A percentile compares a stretch with the other conserved stretches of the same genome.
phyloP scores from a whole-genome alignment of 1,140 invertebrate genomes.

The Drosophila guanche region DNA sequence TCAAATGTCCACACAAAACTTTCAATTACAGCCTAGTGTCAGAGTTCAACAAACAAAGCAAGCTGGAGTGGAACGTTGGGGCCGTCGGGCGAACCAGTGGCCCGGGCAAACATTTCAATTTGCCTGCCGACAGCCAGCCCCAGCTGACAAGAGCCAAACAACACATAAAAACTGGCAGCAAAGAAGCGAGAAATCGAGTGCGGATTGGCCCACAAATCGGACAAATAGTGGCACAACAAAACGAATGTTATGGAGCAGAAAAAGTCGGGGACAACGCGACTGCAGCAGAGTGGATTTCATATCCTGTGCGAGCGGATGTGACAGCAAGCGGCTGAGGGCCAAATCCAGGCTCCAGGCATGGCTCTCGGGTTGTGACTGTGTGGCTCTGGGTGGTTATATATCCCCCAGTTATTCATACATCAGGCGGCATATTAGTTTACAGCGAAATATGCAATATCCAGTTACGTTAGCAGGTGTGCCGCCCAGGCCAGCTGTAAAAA shows the following conservation, averaged over 20 bases:
- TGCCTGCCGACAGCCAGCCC: slow-evolving; percentile 63
- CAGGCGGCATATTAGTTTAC: slow-evolving; percentile 45
- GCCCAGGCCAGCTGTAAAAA: neutral
- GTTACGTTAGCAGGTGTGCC: slow-evolving; percentile 24
- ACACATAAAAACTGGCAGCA: slow-evolving; percentile 20
- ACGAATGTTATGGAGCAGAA: slow-evolving; percentile 11
- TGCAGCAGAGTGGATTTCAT: slow-evolving; percentile 43
- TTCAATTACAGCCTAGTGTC: slow-evolving; percentile 78
- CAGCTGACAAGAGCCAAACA: slow-evolving; percentile 76
- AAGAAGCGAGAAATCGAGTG: slow-evolving; percentile 54
- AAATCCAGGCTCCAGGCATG: slow-evolving; percentile 58
- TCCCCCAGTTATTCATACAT: slow-evolving; percentile 26
- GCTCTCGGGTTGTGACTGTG: slow-evolving; percentile 32
- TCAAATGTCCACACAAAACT: slow-evolving; percentile 53
- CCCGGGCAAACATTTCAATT: slow-evolving; percentile 77
- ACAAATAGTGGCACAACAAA: slow-evolving; percentile 56
- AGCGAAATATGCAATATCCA: slow-evolving; percentile 39
- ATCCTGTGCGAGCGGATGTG: slow-evolving; percentile 74
- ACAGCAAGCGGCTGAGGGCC: slow-evolving; percentile 50
- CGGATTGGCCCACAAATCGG: slow-evolving; percentile 75
- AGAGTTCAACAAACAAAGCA: slow-evolving; percentile 74
- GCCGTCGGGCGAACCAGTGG: slow-evolving; percentile 44
- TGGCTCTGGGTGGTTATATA: no score
- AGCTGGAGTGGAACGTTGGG: neutral
- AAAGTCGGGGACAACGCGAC: neutral